Conservation (phyloP, 2,888 invertebrate genomes). For the Ceramica pisi region DNA sequence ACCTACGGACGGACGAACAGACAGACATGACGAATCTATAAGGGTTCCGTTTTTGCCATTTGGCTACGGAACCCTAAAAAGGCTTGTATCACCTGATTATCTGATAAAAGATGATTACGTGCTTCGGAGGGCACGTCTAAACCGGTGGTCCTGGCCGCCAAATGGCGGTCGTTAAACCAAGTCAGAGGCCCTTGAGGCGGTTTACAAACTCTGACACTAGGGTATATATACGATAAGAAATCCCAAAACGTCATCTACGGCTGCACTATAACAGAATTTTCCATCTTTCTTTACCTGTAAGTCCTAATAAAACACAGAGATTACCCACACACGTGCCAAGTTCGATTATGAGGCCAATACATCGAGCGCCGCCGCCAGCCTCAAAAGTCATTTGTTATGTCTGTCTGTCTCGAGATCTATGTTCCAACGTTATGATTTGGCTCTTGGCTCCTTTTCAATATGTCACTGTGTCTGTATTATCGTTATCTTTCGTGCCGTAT, state of each 20-base stretch:
- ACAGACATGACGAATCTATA: too few relatives aligned
- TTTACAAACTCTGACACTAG: too few relatives aligned
- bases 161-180: too few relatives aligned
- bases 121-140: too few relatives aligned
- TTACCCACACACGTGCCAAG: constrained; percentile 33
- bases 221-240: too few relatives aligned
- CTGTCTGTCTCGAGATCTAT: constrained; percentile 39
- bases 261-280: background rate
- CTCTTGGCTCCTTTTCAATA: constrained; percentile 43
- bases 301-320: constrained; percentile 44
- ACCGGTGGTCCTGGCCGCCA: too few relatives aligned
- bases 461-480: constrained; percentile 38
- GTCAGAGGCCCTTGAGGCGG: too few relatives aligned
- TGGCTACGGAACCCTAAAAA: too few relatives aligned
- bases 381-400: constrained; percentile 46
- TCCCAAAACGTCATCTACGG: background rate
- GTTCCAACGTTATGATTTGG: constrained; percentile 44
- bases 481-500: constrained; percentile 14
- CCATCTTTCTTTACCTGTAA: constrained; percentile 7
- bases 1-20: too few relatives aligned
- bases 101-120: too few relatives aligned
- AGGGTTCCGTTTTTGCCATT: too few relatives aligned
- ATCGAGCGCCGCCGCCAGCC: constrained; percentile 24
- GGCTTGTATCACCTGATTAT: too few relatives aligned
- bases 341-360: constrained; percentile 52